These are phyloP conservation scores for Thinocorus orbignyianus DNA, from an alignment of 2,113 vertebrate species.

Conservation along the genomic window DNA sequence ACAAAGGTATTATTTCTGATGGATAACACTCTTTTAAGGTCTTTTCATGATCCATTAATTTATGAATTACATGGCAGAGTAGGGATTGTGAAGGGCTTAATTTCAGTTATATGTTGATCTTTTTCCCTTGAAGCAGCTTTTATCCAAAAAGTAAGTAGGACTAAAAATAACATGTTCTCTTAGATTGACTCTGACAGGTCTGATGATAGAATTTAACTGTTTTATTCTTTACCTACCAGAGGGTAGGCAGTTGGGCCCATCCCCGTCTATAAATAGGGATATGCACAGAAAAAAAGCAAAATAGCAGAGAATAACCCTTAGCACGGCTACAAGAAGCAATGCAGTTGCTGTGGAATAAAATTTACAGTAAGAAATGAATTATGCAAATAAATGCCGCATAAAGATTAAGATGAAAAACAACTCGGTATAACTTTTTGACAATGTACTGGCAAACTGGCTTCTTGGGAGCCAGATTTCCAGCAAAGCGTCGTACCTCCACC, in stretches of 20 bases:
- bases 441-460: neutral
- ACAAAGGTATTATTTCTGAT: slow-evolving; percentile 20
- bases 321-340: neutral
- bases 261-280: neutral
- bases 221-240: neutral
- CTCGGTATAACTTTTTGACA: neutral
- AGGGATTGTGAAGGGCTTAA: slow-evolving; percentile 12
- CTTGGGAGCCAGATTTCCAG: neutral
- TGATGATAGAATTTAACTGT: neutral
- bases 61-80: slow-evolving; percentile 17
- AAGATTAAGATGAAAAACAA: neutral
- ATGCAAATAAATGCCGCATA: neutral
- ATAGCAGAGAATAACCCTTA: neutral
- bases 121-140: slow-evolving; percentile 20
- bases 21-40: slow-evolving; percentile 25
- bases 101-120: slow-evolving; percentile 26
- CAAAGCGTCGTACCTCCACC: neutral
- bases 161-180: slow-evolving; percentile 16
- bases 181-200: neutral
- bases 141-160: slow-evolving; percentile 13
- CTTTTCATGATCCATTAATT: slow-evolving; percentile 55
- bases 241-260: neutral
- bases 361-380: neutral
- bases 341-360: neutral
- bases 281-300: neutral